Evolutionary conservation across 2,888 invertebrate genomes (phyloP).

Genomic region (Eupithecia abbreviata): DNA sequence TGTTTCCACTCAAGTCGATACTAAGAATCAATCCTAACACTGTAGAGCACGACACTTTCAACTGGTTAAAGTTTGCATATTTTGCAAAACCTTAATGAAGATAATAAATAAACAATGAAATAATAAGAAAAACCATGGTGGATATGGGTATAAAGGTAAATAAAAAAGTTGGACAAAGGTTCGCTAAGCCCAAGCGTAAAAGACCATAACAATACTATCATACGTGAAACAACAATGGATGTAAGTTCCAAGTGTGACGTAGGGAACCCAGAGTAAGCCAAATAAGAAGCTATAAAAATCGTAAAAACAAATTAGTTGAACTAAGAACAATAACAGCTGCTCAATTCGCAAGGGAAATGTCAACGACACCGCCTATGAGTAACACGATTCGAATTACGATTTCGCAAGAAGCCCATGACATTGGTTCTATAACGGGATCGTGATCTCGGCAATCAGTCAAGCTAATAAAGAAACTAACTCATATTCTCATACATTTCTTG

Average conservation of each 20-base stretch:
- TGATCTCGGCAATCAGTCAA: slow-evolving; percentile 31
- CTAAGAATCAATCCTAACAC: background rate
- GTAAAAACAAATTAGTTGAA: background rate
- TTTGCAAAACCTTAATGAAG: background rate
- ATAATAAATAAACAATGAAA: background rate
- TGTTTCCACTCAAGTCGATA: slow-evolving; percentile 32
- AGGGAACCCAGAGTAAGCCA: background rate
- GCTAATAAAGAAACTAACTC: slow-evolving; percentile 2
- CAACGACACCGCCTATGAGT: slow-evolving; percentile 44
- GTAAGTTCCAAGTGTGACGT: slow-evolving; percentile 5
- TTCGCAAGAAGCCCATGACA: slow-evolving; percentile 43
- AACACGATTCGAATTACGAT: slow-evolving; percentile 41
- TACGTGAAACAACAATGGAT: slow-evolving; percentile 17
- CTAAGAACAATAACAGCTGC: slow-evolving; percentile 36
- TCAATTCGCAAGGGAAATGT: slow-evolving; percentile 34
- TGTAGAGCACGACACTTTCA: background rate
- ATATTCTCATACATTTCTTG: slow-evolving; percentile 6
- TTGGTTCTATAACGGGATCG: slow-evolving; percentile 42
- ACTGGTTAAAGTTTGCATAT: background rate
- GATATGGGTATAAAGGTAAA: background rate
- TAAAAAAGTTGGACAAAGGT: slow-evolving; percentile 13
- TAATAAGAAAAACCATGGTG: background rate
- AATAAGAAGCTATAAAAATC: background rate
- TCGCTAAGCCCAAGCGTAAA: background rate
- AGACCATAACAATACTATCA: slow-evolving; percentile 8